phyloP scores from a whole-genome alignment of 2,797 vertebrate genomes.

The Enteromius mattozi region DNA sequence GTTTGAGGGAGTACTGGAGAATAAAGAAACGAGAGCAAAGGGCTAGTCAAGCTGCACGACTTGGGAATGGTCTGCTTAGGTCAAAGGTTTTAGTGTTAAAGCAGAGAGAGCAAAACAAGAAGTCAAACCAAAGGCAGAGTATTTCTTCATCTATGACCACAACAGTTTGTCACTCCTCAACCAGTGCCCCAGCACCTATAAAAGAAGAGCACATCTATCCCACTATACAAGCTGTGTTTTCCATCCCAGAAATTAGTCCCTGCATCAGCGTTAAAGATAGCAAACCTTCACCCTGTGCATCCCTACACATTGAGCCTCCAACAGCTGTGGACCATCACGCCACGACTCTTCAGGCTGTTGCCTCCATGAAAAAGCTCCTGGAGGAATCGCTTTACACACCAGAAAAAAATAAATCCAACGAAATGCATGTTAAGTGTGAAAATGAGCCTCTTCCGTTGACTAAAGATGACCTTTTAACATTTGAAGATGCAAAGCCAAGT shows the following conservation, averaged over 20 bases:
- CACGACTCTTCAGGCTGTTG: slow-evolving; percentile 79
- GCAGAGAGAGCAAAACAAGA: slow-evolving; percentile 67
- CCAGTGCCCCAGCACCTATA: slow-evolving; percentile 51
- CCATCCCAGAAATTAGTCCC: slow-evolving; percentile 61
- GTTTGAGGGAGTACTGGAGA: slow-evolving; percentile 78
- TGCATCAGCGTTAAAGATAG: slow-evolving; percentile 61
- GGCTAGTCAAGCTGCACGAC: slow-evolving; percentile 68
- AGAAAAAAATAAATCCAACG: slow-evolving; percentile 51
- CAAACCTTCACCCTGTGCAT: slow-evolving; percentile 62
- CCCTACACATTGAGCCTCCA: slow-evolving; percentile 64
- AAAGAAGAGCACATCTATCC: slow-evolving; percentile 69
- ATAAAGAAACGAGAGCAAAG: slow-evolving; percentile 80
- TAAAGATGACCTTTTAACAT: slow-evolving; percentile 33
- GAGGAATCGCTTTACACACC: slow-evolving; percentile 78
- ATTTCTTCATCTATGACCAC: slow-evolving; percentile 3
- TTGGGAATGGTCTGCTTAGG: slow-evolving; percentile 65
- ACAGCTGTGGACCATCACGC: slow-evolving; percentile 71
- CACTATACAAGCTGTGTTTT: slow-evolving; percentile 66
- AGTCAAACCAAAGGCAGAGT: slow-evolving; percentile 14
- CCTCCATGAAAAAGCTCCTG: slow-evolving; percentile 82
- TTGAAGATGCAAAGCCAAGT: slow-evolving; percentile 58
- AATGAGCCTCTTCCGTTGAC: slow-evolving; percentile 56
- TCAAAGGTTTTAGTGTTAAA: slow-evolving; percentile 56
- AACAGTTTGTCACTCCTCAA: slow-evolving; percentile 2
- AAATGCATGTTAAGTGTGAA: slow-evolving; percentile 50